A percentile compares a stretch with the other conserved stretches of the same genome.
phyloP scores from a whole-genome alignment of 2,888 invertebrate species.

The Oegoconia quadripuncta region DNA sequence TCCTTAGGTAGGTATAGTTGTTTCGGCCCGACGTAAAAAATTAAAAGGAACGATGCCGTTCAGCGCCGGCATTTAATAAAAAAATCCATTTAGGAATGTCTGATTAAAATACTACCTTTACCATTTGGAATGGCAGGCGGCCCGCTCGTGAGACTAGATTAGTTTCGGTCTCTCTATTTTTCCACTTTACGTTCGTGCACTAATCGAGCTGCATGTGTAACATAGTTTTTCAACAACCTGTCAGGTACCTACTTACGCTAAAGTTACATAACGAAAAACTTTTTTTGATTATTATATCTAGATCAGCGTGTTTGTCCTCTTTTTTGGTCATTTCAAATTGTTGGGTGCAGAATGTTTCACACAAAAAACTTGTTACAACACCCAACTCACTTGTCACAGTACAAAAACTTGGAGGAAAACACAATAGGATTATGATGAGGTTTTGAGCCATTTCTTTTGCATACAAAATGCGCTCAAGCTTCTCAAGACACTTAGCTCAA shows the following conservation, averaged over 20 bases:
- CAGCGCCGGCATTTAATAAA: constrained; percentile 36
- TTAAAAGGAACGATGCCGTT: constrained; percentile 37
- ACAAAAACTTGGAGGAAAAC: constrained; percentile 10
- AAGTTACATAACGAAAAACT: constrained; percentile 11
- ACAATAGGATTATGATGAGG: background rate
- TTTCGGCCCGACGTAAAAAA: constrained; percentile 42
- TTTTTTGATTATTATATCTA: constrained; percentile 10
- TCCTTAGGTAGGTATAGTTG: constrained; percentile 23
- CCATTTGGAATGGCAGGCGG: constrained; percentile 31
- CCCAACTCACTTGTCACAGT: constrained; percentile 13
- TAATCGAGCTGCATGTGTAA: constrained; percentile 43
- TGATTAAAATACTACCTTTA: constrained; percentile 63
- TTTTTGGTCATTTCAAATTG: constrained; percentile 5
- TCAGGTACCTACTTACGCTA: constrained; percentile 31
- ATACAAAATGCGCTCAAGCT: constrained; percentile 24
- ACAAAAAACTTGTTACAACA: constrained; percentile 8
- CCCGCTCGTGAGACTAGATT: constrained; percentile 63
- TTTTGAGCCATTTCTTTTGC: constrained; percentile 1
- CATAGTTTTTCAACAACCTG: constrained; percentile 33
- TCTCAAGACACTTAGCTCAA: constrained; percentile 45
- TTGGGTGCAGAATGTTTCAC: constrained; percentile 1
- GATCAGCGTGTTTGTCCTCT: background rate
- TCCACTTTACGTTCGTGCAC: constrained; percentile 47
- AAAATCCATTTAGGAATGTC: constrained; percentile 65
- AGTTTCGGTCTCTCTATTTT: constrained; percentile 63